phyloP scores from a whole-genome alignment of 2,113 vertebrate species.

The Corapipo altera region DNA sequence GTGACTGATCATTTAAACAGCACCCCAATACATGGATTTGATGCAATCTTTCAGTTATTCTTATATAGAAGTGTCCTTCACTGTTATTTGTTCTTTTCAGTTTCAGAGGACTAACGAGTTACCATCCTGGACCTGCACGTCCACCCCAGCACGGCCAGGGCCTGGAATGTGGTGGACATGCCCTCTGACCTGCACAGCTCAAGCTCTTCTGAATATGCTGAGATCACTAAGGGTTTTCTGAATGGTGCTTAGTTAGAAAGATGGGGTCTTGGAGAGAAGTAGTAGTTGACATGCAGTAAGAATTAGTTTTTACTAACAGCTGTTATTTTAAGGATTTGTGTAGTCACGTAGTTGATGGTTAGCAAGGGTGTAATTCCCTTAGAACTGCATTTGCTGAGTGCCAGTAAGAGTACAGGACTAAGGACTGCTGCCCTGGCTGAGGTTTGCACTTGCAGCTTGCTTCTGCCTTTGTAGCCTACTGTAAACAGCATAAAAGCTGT shows the following conservation, averaged over 20 bases:
- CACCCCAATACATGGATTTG: not conserved
- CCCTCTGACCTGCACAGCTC: not conserved
- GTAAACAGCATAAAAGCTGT: constrained; percentile 50
- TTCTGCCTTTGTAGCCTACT: constrained; percentile 25
- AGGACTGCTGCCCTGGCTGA: not conserved
- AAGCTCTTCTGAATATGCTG: not conserved
- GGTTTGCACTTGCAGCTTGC: constrained; percentile 13
- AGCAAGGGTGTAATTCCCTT: not conserved
- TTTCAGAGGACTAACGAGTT: not conserved
- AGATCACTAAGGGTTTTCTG: not conserved
- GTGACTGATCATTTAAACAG: not conserved
- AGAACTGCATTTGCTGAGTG: not conserved
- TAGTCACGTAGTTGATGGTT: not conserved
- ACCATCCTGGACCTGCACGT: not conserved
- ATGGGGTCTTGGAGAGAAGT: not conserved
- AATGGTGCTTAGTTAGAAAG: not conserved
- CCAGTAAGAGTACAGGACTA: not conserved
- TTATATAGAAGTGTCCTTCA: fast-evolving
- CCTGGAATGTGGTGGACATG: not conserved
- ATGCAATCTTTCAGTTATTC: not conserved
- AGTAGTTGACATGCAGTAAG: not conserved
- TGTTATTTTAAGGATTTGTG: not conserved
- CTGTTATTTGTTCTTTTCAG: not conserved
- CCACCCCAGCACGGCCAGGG: too few relatives aligned
- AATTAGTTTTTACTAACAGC: not conserved